Conservation (phyloP, 2,113 vertebrate genomes). For the Pimephales promelas region DNA sequence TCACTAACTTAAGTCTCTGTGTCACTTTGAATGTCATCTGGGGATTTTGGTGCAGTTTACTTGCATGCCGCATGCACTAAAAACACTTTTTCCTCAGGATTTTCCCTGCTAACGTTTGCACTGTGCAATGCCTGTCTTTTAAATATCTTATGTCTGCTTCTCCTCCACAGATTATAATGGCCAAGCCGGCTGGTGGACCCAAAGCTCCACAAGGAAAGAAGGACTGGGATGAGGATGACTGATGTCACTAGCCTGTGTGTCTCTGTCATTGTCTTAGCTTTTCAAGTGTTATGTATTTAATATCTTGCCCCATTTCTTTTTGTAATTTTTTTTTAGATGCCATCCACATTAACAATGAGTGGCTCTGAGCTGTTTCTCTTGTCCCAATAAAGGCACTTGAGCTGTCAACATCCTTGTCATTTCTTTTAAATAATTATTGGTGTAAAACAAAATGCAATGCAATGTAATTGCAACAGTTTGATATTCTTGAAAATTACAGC, state of each 20-base stretch:
- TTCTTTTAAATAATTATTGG: not conserved
- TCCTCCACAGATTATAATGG: constrained; percentile 92
- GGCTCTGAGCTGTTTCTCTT: constrained; percentile 43
- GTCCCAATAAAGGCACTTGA: constrained; percentile 77
- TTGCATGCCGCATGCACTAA: constrained; percentile 71
- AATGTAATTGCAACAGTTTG: not conserved
- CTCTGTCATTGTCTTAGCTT: constrained; percentile 21
- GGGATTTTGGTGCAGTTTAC: constrained; percentile 48
- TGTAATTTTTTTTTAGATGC: constrained; percentile 55
- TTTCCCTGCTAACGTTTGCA: not conserved
- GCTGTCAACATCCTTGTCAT: constrained; percentile 50
- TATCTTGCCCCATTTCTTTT: constrained; percentile 61
- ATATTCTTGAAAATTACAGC: not conserved
- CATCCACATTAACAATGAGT: constrained; percentile 22
- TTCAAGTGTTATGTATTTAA: constrained; percentile 54
- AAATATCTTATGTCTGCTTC: not conserved
- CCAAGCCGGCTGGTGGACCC: constrained; percentile 94
- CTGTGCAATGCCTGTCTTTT: not conserved
- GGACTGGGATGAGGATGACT: constrained; percentile 97
- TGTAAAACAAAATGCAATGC: not conserved
- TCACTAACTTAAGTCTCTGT: not conserved
- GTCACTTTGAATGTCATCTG: constrained; percentile 16
- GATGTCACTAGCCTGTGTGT: constrained; percentile 58
- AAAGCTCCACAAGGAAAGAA: constrained; percentile 92
- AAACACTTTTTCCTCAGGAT: not conserved